A percentile compares a stretch with the other conserved stretches of the same genome.
These are phyloP conservation scores for Dreissena rostriformis DNA, from an alignment of 1,140 invertebrate genomes.

Conservation along the genomic window DNA sequence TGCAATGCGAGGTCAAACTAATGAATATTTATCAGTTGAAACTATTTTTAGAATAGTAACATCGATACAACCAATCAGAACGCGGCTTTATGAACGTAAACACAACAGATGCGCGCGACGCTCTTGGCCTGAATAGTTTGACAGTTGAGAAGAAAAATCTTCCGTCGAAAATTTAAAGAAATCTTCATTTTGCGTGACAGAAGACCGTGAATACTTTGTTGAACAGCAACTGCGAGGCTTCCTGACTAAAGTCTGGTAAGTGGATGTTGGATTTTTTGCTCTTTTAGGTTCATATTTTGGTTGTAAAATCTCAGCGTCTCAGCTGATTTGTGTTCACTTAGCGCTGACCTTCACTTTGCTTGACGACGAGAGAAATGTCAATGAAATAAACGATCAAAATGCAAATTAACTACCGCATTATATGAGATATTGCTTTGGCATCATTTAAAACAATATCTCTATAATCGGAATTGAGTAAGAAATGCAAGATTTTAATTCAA, in stretches of 20 bases:
- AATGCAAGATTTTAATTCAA: conserved; percentile 25
- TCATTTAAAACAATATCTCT: conserved; percentile 5
- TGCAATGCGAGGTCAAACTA: conserved; percentile 21
- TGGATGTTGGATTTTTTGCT: background rate
- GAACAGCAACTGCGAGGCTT: background rate
- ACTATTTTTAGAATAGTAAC: conserved; percentile 39
- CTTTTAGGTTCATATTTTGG: background rate
- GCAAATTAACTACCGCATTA: background rate
- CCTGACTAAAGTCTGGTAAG: background rate
- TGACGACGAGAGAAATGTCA: conserved; percentile 50
- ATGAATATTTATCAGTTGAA: conserved; percentile 41
- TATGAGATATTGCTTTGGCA: background rate
- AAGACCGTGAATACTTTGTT: background rate
- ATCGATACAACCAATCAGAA: conserved; percentile 36
- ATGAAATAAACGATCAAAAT: conserved; percentile 8
- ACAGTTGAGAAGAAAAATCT: conserved; percentile 20
- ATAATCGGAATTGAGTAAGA: background rate
- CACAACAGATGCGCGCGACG: conserved; percentile 48
- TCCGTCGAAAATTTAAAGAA: background rate
- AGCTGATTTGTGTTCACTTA: conserved; percentile 33
- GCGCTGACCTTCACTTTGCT: conserved; percentile 48
- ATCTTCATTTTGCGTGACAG: background rate
- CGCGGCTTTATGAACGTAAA: conserved; percentile 35
- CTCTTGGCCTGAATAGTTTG: conserved; percentile 37
- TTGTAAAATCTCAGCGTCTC: conserved; percentile 10